These are phyloP conservation scores for Microplitis manilae DNA, from an alignment of 2,888 invertebrate species.

Conservation along the genomic window DNA sequence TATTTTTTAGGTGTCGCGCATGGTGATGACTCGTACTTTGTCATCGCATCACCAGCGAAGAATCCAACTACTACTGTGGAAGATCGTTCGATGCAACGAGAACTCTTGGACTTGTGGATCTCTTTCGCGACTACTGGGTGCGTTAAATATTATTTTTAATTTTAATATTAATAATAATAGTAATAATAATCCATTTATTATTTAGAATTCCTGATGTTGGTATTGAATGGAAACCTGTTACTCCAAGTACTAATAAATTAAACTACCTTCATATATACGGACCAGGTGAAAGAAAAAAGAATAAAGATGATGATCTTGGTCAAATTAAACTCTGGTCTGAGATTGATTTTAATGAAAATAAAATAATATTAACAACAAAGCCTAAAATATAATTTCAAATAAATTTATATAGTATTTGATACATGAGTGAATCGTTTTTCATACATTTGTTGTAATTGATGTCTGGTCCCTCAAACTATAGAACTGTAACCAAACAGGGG, in stretches of 20 bases:
- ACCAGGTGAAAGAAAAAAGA: conserved; percentile 72
- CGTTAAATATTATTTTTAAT: conserved; percentile 47
- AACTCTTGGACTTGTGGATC: conserved; percentile 74
- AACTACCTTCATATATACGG: conserved; percentile 74
- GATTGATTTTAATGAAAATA: conserved; percentile 77
- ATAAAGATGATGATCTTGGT: conserved; percentile 73
- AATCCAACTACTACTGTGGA: conserved; percentile 64
- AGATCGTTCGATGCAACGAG: conserved; percentile 73
- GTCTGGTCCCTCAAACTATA: too few species aligned
- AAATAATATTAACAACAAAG: conserved; percentile 53
- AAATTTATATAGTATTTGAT: too few species aligned
- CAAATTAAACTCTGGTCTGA: conserved; percentile 77
- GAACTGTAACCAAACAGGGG: too few species aligned
- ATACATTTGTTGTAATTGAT: too few species aligned
- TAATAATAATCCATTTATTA: conserved; percentile 36
- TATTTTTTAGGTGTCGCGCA: conserved; percentile 76
- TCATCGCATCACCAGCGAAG: conserved; percentile 69
- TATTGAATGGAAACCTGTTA: conserved; percentile 73
- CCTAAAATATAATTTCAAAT: too few species aligned
- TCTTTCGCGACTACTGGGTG: conserved; percentile 77
- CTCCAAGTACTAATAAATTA: conserved; percentile 70
- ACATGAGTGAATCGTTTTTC: too few species aligned
- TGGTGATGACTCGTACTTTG: conserved; percentile 74
- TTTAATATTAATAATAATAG: not conserved
- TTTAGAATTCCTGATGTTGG: conserved; percentile 71